A percentile compares a stretch with the other conserved stretches of the same genome.
Conservation (phyloP, 2,888 invertebrate species). For the Desoria tigrina region DNA sequence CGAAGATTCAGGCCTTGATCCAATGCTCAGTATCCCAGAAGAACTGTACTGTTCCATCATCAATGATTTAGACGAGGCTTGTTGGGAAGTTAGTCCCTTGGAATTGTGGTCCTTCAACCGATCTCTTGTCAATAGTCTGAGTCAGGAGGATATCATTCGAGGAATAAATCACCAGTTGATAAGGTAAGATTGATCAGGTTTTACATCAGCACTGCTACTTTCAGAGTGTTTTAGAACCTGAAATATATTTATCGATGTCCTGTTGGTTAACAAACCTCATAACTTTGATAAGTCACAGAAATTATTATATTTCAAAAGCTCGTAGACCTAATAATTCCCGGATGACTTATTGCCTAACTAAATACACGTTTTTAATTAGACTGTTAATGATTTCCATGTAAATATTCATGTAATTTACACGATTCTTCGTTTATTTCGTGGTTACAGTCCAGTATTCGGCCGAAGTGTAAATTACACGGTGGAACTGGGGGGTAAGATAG, state of each 20-base stretch:
- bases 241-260: too few species aligned
- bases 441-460: slow-evolving; percentile 65
- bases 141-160: slow-evolving; percentile 65
- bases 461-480: slow-evolving; percentile 66
- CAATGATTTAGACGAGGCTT: slow-evolving; percentile 64
- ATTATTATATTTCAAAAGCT: too few species aligned
- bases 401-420: slow-evolving; percentile 15
- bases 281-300: too few species aligned
- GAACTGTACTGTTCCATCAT: slow-evolving; percentile 68
- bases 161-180: slow-evolving; percentile 64
- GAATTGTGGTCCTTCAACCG: slow-evolving; percentile 71
- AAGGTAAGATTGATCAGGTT: too few species aligned
- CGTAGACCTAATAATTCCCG: too few species aligned
- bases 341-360: too few species aligned
- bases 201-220: too few species aligned
- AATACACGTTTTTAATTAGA: not conserved
- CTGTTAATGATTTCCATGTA: not conserved
- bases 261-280: too few species aligned
- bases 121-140: slow-evolving; percentile 61
- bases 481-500: slow-evolving; percentile 64
- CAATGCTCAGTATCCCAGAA: slow-evolving; percentile 63
- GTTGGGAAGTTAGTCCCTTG: slow-evolving; percentile 67
- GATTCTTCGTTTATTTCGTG: slow-evolving; percentile 46
- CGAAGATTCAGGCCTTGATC: slow-evolving; percentile 59
- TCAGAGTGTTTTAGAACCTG: too few species aligned